A percentile compares a stretch with the other conserved stretches of the same genome.
Evolutionary conservation across 2,797 vertebrate species (phyloP).

Genomic region (Aeoliscus strigatus): DNA sequence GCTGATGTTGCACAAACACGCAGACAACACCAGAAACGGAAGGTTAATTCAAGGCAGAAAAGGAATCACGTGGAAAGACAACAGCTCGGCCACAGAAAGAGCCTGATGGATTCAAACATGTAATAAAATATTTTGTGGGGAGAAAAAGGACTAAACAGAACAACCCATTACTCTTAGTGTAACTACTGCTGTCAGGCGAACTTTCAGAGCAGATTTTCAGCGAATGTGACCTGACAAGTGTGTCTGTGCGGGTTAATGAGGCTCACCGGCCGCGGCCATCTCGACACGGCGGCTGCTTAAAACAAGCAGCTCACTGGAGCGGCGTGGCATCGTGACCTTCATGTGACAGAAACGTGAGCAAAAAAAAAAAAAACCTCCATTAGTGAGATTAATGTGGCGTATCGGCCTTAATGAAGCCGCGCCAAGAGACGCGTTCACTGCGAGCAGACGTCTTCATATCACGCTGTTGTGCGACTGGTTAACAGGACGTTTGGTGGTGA

Average conservation of each 20-base stretch:
- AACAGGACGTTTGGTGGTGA: no score
- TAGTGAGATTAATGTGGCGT: conserved; percentile 54
- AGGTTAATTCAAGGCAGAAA: not conserved
- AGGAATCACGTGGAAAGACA: no score
- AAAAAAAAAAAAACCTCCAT: conserved; percentile 49
- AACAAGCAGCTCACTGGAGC: no score
- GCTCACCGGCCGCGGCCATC: conserved; percentile 21
- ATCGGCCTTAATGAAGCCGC: conserved; percentile 47
- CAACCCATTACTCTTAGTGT: conserved; percentile 10
- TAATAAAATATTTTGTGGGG: not conserved
- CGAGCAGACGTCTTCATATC: conserved; percentile 33
- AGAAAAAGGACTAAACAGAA: conserved; percentile 3
- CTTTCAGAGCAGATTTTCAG: conserved; percentile 17
- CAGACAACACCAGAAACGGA: conserved; percentile 4
- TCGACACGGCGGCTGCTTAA: conserved; percentile 24
- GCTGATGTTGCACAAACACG: not conserved
- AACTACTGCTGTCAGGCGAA: conserved; percentile 7
- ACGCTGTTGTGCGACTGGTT: conserved; percentile 26
- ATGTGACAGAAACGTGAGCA: conserved; percentile 28
- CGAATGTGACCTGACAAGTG: conserved; percentile 24
- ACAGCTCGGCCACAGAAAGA: not conserved
- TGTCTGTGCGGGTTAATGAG: conserved; percentile 37
- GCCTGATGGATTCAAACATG: conserved; percentile 1
- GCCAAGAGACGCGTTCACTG: conserved; percentile 28
- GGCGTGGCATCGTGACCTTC: conserved; percentile 42